Base-by-base conservation (phyloP, 2,113 vertebrate species). In the Nesogale talazaci region DNA sequence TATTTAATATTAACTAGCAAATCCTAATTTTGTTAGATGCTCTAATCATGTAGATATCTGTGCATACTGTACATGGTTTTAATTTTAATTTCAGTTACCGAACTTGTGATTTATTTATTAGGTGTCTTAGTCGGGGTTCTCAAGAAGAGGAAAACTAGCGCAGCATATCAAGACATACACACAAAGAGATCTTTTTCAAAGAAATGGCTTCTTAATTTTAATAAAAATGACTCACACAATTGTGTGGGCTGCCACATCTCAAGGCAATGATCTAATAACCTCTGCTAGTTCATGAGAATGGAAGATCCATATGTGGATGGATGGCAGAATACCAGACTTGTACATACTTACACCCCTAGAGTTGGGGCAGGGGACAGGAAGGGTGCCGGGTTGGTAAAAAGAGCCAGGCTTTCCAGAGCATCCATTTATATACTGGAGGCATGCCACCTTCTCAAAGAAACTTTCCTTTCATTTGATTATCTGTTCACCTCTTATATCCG, bases 1-100 rank as follows among this genome's bases (percentile, higher is more conserved):
- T 87, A 20, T 38, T 74, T 86, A 9, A 90, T 29, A 19, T 16
- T 70, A 63, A 77, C 79, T 63, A 70, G 10, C 46, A 52, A 52
- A 94, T n/a, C 15, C 27, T 63, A 56, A 40, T 92, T 94, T 86
- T 42, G 80, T 72, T 86, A 63, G 27, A 94, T 20, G 0, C 4
- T 56, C 22, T 34, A 82, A 85, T 52, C 76, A 27, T 16, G 79
- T 88, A 90, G 0, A 20, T 52, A 12, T 52, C 14, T 52, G 10
- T 52, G 46, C 46, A 52, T 52, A 5, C 46, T 52, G 46, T 12
- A 5, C 14, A 52, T 52, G 46, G 46, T 46, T 90, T 78, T 74
- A 74, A 72, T 3, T 72, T 72, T 40, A 75, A 42, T 42, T 42
- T 83, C 17, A 20, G 40, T 11, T 61, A 59, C 52, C 88, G 86